Evolutionary conservation across 1,140 invertebrate species (phyloP).

Genomic region (Lanistes nyassanus): DNA sequence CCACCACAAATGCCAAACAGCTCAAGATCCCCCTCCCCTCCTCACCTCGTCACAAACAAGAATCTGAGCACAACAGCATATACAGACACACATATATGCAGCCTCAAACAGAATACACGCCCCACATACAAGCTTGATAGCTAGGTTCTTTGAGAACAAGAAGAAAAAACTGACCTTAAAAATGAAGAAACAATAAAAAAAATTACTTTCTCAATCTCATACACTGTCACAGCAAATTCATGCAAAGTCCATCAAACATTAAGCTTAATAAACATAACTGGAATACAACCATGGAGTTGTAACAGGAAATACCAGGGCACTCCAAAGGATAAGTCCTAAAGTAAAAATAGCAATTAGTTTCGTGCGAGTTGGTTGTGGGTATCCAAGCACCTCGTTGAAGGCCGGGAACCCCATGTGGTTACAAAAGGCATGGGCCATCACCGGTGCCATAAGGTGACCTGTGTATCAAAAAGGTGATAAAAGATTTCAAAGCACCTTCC

Average conservation of each 20-base stretch:
- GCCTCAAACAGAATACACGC: no score
- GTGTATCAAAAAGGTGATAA: constrained; percentile 50
- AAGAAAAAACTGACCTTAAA: no score
- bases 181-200: no score
- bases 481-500: not conserved
- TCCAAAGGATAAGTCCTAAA: constrained; percentile 82
- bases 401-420: constrained; percentile 97
- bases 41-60: no score
- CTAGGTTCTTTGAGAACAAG: no score
- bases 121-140: no score
- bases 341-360: constrained; percentile 77
- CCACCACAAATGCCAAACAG: no score
- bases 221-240: no score
- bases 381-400: constrained; percentile 79
- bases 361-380: constrained; percentile 74
- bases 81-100: no score
- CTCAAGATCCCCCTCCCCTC: no score
- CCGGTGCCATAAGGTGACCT: constrained; percentile 90
- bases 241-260: constrained; percentile 1
- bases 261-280: constrained; percentile 69
- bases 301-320: constrained; percentile 78
- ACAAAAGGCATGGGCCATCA: constrained; percentile 91
- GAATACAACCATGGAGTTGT: constrained; percentile 82
- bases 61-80: no score
- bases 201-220: no score